Evolutionary conservation across 2,113 vertebrate species (phyloP), one percentile per base, ranked within the genome.

Genomic region (Poeciliopsis retropinna): DNA sequence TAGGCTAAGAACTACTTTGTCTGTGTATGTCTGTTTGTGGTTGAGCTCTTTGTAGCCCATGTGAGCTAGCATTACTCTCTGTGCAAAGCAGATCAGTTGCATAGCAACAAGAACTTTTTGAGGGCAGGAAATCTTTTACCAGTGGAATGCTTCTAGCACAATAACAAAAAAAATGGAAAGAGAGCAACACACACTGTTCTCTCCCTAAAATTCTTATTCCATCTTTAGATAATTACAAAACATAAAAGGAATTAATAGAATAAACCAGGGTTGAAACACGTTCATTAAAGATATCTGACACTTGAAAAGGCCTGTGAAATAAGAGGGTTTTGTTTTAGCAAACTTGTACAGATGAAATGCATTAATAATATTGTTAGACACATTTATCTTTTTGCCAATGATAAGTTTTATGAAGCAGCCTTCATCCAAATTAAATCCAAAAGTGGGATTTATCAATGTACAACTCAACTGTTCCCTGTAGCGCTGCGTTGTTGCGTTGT

Each of bases 31-130:
- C 47, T 67, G 51, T 51, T 74, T 34, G 34, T 47, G 29, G 67
- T 65, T 81, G 70, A 72, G 77, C 76, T 87, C 65, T 63, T 68
- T 79, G 84, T 87, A 80, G 83, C 68, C 75, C 72, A 67, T 85
- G 82, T 85, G 84, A 91, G 82, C 85, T 86, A 79, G 82, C 85
- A 87, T 86, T 81, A 85, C 85, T 91, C 83, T 88, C 79, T 64
- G 86, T 87, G 83, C 87, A 89, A 88, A 88, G 86, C 90, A 91
- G 86, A 91, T 92, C 85, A 89, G 91, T 92, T 92, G 91, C 91
- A 92, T 92, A 92, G 91, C 90, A 92, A 92, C 91, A 87, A 82
- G 73, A 91, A 91, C 82, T 89, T 92, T 92, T 89, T 87, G 83
- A 90, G 88, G 81, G 81, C 89, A 91, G 78, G 75, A 89, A 90